Percentiles rank a stretch among this genome's conserved stretches.
Evolutionary conservation across 2,113 vertebrate species (phyloP).

Genomic region (Nothoprocta pentlandii): DNA sequence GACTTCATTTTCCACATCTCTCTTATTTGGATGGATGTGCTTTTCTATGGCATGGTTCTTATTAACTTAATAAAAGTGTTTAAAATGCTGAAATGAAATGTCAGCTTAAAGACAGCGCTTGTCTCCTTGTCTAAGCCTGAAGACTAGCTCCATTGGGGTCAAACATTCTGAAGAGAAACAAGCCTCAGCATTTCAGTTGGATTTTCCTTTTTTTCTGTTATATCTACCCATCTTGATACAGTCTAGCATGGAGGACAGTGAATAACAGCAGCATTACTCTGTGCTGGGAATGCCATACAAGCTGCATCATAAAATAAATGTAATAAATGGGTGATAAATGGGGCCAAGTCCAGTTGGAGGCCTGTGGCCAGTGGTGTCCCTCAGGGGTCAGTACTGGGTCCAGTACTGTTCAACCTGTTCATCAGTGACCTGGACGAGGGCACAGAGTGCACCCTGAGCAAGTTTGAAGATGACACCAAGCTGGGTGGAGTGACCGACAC

Average conservation of each 20-base stretch:
- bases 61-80: not conserved
- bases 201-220: not conserved
- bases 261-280: not conserved
- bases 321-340: too few species aligned
- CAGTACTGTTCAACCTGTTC: too few species aligned
- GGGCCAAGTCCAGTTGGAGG: too few species aligned
- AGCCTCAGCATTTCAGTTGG: not conserved
- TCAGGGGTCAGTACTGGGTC: too few species aligned
- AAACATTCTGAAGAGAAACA: fast-evolving
- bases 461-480: too few species aligned
- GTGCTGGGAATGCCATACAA: not conserved
- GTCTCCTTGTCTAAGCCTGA: not conserved
- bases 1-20: not conserved
- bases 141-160: not conserved
- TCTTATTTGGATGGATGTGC: not conserved
- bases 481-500: too few species aligned
- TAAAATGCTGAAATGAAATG: not conserved
- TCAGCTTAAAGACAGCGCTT: not conserved
- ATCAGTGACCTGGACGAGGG: too few species aligned
- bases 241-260: not conserved
- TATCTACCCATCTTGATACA: not conserved
- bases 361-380: too few species aligned
- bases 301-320: not conserved
- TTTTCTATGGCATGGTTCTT: not conserved
- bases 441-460: too few species aligned